Base-by-base conservation (phyloP, 2,797 vertebrate genomes). In the Sciurus carolinensis region DNA sequence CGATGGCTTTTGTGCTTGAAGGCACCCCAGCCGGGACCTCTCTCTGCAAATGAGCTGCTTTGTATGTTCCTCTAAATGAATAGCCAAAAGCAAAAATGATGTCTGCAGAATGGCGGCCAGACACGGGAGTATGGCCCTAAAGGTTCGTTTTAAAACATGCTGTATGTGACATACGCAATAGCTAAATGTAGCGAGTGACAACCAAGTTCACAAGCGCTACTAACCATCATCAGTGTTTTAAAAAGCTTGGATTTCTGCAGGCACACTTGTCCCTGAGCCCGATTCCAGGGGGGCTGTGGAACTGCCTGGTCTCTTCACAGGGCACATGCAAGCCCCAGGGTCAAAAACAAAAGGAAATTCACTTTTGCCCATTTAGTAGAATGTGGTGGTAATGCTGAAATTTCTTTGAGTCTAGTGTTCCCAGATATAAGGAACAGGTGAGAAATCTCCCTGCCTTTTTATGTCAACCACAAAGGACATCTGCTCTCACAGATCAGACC, bases 61-160 rank as follows among this genome's bases (percentile, higher is more conserved):
- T 76, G 57, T 1, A 66, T 72, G 80, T 1, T 72, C 62, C 50
- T 84, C 47, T 62, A 89, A 80, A 80, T 76, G 84, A 87, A 50
- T 30, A 88, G 72, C 59, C 2, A n/a, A 93, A 96, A 90, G 76
- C 36, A 67, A 95, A 95, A 92, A 52, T 52, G 44, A n/a, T 9
- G 52, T 44, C 71, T 82, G 62, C 26, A 94, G 82, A 90, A 47
- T 33, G 24, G 39, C 5, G 33, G 84, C 39, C 30, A 84, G 80
- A 85, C 26, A 52, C 39, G 76, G 3, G 33, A 87, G 47, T 28
- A 42, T 59, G 80, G 80, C n/a, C 73, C 62, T 44, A 12, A 72
- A 7, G 22, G 69, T 67, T 54, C 80, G 28, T 59, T 93, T 88
- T 94, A 4, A 66, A 2, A 73, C 54, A 96, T 42, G 24, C 54